Base-by-base conservation (phyloP, 2,113 vertebrate species). In the Gymnocephalus cernua region DNA sequence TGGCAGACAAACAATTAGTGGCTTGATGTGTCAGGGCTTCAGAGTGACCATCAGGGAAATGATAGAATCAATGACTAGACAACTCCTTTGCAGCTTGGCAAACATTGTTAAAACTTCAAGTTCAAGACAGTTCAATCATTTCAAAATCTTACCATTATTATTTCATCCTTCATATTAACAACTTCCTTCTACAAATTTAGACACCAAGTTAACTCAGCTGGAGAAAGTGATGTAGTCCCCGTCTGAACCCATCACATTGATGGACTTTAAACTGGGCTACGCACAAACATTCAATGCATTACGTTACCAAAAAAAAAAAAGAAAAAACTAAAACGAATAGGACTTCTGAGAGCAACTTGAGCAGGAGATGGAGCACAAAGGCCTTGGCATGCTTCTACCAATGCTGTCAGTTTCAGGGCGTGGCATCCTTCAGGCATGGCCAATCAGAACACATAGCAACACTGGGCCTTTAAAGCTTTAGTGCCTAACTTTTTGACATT, bases 1-100 rank as follows among this genome's bases (percentile, higher is more conserved):
- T n/a, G 48, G 47, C 5, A 77, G 77, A 58, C 4, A 77, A 79
- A 59, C 48, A 82, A 77, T 82, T 67, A 71, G 59, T 85, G 91
- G 76, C 86, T 77, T 79, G 73, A 87, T 69, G 23, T 47, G 38
- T 63, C 72, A 38, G 66, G n/a, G 10, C 19, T 18, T 47, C 72
- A 47, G 74, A 19, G 27, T 23, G 4, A 56, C 66, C 71, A 25
- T 45, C 66, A 62, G 23, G 18, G 12, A 50, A 53, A 77, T 3
- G 66, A 62, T 58, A 59, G 10, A 62, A 38, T 70, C 54, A 63
- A 29, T 58, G 6, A 59, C 13, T 68, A 29, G 75, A 23, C 74
- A 67, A 83, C 35, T 86, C 74, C 70, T 80, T 35, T 82, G 76
- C 54, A 82, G 72, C 59, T 63, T 41, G 25, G 54, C 47, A 35